These are phyloP conservation scores for Villa cingulata DNA, from an alignment of 2,888 invertebrate species.

Conservation along the genomic window DNA sequence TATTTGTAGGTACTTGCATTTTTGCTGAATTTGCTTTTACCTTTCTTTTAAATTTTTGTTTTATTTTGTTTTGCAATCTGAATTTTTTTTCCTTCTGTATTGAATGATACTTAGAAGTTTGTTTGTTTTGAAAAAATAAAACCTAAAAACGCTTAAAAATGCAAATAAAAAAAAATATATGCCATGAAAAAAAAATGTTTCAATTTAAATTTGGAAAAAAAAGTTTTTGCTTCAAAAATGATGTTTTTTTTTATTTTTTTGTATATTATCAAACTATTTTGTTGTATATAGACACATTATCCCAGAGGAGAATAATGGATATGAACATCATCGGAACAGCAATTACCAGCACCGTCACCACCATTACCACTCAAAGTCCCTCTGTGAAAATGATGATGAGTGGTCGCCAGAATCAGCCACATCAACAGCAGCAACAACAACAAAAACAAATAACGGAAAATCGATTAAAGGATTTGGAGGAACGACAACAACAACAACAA, in stretches of 20 bases:
- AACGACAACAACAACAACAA: slow-evolving; percentile 21
- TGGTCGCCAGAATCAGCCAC: slow-evolving; percentile 31
- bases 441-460: no score
- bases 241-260: not conserved
- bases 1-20: no score
- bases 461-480: no score
- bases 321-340: not conserved
- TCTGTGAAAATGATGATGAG: slow-evolving; percentile 42
- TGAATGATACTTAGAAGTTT: no score
- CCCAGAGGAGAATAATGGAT: slow-evolving; percentile 48
- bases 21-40: no score
- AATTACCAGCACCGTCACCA: not conserved
- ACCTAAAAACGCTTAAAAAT: no score
- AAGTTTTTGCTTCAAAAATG: not conserved
- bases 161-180: no score
- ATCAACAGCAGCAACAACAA: slow-evolving; percentile 23
- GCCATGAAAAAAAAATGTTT: no score
- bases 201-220: not conserved
- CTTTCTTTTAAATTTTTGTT: no score
- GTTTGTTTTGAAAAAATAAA: no score
- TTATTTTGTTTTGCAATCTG: no score
- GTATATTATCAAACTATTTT: not conserved
- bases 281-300: slow-evolving; percentile 44
- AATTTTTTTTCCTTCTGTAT: no score
- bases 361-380: slow-evolving; percentile 43